Base-by-base conservation (phyloP, 2,888 invertebrate species). In the Coremacera marginata region DNA sequence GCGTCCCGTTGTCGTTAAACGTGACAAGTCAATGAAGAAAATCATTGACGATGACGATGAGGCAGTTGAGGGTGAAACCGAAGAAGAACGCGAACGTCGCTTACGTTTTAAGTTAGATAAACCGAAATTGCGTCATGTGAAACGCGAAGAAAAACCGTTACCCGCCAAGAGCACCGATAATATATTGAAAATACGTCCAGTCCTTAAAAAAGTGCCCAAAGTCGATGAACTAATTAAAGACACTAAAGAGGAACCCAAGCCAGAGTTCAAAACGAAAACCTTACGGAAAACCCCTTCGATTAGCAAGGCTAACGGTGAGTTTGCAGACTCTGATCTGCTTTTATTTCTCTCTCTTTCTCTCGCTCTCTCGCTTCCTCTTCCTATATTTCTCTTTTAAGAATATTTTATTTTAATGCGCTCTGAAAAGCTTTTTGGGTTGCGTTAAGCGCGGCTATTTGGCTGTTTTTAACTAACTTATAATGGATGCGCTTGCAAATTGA, bases 181-280 rank as follows among this genome's bases (percentile, higher is more conserved):
- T 77, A 78, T 88, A 75, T 81, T 86, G 68, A 89, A 89, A 84
- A 84, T 88, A 55, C 84, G 89, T 3, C 89, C 89, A 25, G 87
- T 85, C 37, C 84, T 89, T 72, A 88, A 88, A 82, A 89, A 89
- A 84, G 87, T 88, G 80, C 85, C 88, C 80, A 89, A 88, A 83
- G 83, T 89, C 68, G 89, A 89, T 80, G 89, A 89, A 77, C 78
- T 84, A 70, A 81, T 87, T 60, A 88, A 88, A 82, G 86, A 87
- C 81, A 80, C 84, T 55, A 86, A 88, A 83, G 84, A 87, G 63
- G 88, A 88, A 78, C 82, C 84, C 73, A 88, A 88, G 80, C 88
- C 89, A 57, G 88, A 88, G 80, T 88, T 89, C 80, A 88, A 88
- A 83, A 89, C 89, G 83, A 88, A 88, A 81, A 86, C 88, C 70